phyloP scores from a whole-genome alignment of 2,888 invertebrate genomes.

The Dione vanillae region DNA sequence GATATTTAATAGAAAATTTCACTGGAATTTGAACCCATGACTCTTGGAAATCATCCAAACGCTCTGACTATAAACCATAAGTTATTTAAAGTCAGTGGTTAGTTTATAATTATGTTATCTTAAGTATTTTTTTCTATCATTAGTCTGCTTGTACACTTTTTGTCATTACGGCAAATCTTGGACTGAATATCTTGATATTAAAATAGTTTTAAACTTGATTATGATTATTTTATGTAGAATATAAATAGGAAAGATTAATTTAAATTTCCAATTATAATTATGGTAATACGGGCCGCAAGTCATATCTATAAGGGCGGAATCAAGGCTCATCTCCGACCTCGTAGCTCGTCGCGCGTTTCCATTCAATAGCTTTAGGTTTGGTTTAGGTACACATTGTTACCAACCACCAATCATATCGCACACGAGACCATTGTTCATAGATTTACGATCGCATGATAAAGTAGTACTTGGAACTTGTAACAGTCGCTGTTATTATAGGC shows the following conservation, averaged over 20 bases:
- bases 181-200: too few species aligned
- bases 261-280: slow-evolving; percentile 37
- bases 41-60: too few species aligned
- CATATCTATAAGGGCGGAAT: slow-evolving; percentile 49
- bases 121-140: too few species aligned
- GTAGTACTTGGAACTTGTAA: slow-evolving; percentile 30
- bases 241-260: not conserved
- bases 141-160: too few species aligned
- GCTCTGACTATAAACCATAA: too few species aligned
- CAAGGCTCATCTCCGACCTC: slow-evolving; percentile 55
- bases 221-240: not conserved
- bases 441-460: slow-evolving; percentile 48
- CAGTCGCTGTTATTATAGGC: slow-evolving; percentile 17
- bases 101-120: too few species aligned
- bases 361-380: slow-evolving; percentile 50
- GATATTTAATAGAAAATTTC: too few species aligned
- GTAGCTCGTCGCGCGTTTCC: too few species aligned
- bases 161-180: too few species aligned
- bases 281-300: slow-evolving; percentile 38
- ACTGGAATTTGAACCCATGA: too few species aligned
- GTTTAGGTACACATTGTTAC: slow-evolving; percentile 54
- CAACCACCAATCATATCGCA: slow-evolving; percentile 58
- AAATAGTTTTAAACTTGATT: too few species aligned
- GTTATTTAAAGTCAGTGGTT: too few species aligned
- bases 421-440: slow-evolving; percentile 54